Base-by-base conservation (phyloP, 2,888 invertebrate species). In the Parnassius glacialis region DNA sequence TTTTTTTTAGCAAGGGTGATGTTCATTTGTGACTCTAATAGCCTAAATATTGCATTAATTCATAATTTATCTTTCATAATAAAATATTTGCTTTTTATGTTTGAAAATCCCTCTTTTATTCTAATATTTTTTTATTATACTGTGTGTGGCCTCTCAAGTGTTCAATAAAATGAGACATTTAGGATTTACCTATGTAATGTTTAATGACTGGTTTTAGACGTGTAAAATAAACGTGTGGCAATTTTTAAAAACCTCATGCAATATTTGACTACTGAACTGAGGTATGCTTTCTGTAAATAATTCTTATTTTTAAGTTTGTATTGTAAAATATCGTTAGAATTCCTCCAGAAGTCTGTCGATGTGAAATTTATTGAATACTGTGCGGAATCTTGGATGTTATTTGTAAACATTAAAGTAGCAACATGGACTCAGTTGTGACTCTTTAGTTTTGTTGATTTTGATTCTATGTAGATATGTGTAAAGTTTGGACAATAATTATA, bases 401-500 rank as follows among this genome's bases (percentile, higher is more conserved):
- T 57, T 45, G n/a, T 44, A 44, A 47, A 56, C 56, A 47, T 34
- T 45, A 45, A 70, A 68, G 70, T 68, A 70, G 69, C 44, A 51
- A 25, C 45, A 34, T 45, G 53, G 72, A 78, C 70, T 76, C 71
- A 67, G 73, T 42, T 42, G 71, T 69, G 68, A 67, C 62, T 67
- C 64, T 67, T 66, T 66, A 56, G 64, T 73, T 74, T 74, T 73
- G 73, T 80, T 77, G 70, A 68, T 74, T 79, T 75, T 67, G 67
- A 73, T 67, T 74, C 77, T 82, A 80, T 87, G 82, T 86, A 85
- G 85, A 84, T 87, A 87, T 83, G 73, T 84, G 87, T 87, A 85
- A 85, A 84, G 83, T 85, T 87, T 83, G 82, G 89, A 89, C 89
- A 90, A 89, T 89, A 90, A 88, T 80, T 81, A 76, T 80, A 76